Base-by-base conservation (phyloP, 2,888 invertebrate species). In the Eugnorisma glareosa region DNA sequence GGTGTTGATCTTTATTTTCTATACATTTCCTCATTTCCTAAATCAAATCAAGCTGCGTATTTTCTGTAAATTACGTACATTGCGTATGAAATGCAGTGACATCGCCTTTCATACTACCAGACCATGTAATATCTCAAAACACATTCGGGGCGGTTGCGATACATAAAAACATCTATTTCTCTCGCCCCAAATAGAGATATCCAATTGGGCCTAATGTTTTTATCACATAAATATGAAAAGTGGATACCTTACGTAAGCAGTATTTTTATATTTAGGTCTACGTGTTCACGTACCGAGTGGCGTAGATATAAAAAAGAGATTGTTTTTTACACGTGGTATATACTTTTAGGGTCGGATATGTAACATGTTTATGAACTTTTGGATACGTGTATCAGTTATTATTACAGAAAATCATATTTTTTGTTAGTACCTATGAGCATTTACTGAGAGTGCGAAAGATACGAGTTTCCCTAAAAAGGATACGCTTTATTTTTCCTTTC, bases 171-270 rank as follows among this genome's bases (percentile, higher is more conserved):
- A 79, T 82, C 57, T 81, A 88, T 87, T 82, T 66, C 73, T 86
- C 77, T 67, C 82, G 68, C 82, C 77, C 79, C 79, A 88, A 86
- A 87, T 87, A 81, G 79, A 79, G 77, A 86, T 82, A 88, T 86
- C 88, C 88, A 86, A 88, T 88, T 88, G 89, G 84, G 78, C 84
- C 86, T 84, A 88, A 88, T 88, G 87, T 89, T 88, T 89, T 89
- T 86, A 88, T 88, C 86, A 88, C 89, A 88, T 84, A 87, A 88
- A 87, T 84, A 88, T 88, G 88, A 86, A 88, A 88, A 86, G 86
- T 86, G 78, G 85, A 74, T 85, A 78, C 76, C 77, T 84, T 87
- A 79, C 82, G 86, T 83, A 79, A 82, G 84, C 79, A 84, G 79
- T 88, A 89, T 88, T 86, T 86, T 87, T 83, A 85, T 87, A 79